These are phyloP conservation scores for Gallirallus australis DNA, from an alignment of 2,797 vertebrate genomes.

Conservation along the genomic window DNA sequence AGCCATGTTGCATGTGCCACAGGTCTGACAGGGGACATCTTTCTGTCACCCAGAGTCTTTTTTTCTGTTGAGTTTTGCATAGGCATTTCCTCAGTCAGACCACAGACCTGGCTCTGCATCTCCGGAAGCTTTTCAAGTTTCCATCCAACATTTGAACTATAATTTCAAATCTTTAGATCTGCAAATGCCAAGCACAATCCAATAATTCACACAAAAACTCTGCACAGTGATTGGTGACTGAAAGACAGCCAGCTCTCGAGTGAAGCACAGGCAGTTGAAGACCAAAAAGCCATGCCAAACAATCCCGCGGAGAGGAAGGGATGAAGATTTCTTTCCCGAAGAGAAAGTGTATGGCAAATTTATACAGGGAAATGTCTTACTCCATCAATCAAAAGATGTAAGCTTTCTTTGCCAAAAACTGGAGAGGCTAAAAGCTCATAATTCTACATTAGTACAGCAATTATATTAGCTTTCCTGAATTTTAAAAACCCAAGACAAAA, in stretches of 20 bases:
- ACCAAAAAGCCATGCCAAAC: not conserved
- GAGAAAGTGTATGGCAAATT: not conserved
- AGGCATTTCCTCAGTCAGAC: not conserved
- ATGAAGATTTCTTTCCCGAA: not conserved
- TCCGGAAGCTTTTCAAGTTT: not conserved
- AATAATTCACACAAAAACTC: not conserved
- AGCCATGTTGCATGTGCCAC: not conserved
- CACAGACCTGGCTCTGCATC: not conserved
- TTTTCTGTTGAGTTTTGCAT: not conserved
- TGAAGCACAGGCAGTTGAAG: not conserved
- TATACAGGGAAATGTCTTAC: not conserved
- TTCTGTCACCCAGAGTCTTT: not conserved
- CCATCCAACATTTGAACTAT: not conserved
- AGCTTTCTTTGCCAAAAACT: not conserved
- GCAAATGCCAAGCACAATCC: not conserved
- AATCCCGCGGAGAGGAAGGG: not conserved
- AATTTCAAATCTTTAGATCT: not conserved
- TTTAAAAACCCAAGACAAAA: conserved; percentile 4
- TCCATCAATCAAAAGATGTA: not conserved
- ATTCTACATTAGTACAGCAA: not conserved
- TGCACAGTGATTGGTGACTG: not conserved
- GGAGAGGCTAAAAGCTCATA: not conserved
- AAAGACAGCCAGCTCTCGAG: conserved; percentile 16
- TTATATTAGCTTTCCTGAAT: conserved; percentile 23
- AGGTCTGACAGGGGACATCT: accelerated